Conservation (phyloP, 2,797 vertebrate species). For the Anas flavirostris region DNA sequence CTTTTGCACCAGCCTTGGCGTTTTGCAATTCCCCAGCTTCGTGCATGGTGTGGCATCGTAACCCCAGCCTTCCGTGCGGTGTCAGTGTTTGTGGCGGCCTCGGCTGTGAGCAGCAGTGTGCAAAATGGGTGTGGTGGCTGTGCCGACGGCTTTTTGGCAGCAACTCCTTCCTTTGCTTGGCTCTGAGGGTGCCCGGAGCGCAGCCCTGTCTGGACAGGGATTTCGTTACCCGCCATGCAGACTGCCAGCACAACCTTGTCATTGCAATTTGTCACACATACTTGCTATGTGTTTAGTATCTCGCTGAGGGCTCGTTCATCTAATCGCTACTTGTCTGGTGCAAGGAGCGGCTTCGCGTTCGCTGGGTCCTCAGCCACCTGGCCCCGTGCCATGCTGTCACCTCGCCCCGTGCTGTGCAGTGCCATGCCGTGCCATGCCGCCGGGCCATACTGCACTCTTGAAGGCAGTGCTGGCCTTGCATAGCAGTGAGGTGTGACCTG, state of each 20-base stretch:
- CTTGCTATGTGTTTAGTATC: neutral
- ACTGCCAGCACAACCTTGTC: slow-evolving; percentile 13
- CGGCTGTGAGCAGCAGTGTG: rapidly evolving
- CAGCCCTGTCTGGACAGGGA: slow-evolving; percentile 1
- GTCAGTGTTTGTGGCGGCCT: rapidly evolving
- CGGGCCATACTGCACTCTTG: neutral
- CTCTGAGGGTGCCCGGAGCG: neutral
- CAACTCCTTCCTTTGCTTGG: neutral
- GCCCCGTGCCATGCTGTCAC: too few species aligned
- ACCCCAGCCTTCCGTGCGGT: neutral
- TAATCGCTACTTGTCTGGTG: neutral
- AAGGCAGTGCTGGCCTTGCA: neutral
- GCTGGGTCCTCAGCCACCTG: neutral
- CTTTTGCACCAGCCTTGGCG: neutral
- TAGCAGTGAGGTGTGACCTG: neutral
- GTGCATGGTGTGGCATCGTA: rapidly evolving
- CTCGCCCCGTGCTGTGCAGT: too few species aligned
- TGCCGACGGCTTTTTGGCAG: neutral
- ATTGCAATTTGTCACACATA: slow-evolving; percentile 34
- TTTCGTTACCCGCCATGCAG: neutral
- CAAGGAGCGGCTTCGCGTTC: rapidly evolving
- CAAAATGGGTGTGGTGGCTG: neutral
- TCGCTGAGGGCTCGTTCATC: neutral
- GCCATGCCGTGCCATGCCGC: too few species aligned
- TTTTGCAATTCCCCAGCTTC: neutral